These are phyloP conservation scores for Emydura subglobosa DNA, from an alignment of 2,113 vertebrate species.

Conservation along the genomic window DNA sequence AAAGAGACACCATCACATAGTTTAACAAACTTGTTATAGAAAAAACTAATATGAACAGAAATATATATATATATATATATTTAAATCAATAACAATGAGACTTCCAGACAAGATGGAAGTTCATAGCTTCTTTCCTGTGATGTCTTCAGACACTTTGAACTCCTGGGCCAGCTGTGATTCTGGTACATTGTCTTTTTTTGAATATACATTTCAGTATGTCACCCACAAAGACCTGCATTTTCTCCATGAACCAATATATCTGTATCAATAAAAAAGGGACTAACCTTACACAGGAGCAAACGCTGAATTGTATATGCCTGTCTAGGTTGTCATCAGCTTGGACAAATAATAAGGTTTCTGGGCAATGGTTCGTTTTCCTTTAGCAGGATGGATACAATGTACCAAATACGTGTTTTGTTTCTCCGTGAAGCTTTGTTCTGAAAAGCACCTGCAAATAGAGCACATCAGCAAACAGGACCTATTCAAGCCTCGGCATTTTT, in stretches of 20 bases:
- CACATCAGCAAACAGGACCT: neutral
- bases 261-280: neutral
- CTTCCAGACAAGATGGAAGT: too few relatives aligned
- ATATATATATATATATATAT: neutral
- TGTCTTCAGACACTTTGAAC: neutral
- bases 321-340: neutral
- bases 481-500: constrained; percentile 32
- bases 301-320: neutral
- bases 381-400: neutral
- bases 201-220: neutral
- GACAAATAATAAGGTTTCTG: neutral
- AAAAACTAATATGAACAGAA: neutral
- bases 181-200: neutral
- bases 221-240: neutral
- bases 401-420: neutral
- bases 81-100: neutral
- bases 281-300: neutral
- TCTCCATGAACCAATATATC: neutral
- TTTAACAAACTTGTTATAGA: neutral
- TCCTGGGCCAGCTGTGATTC: neutral
- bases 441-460: neutral
- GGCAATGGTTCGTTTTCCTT: neutral
- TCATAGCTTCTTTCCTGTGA: neutral
- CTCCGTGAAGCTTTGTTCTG: neutral
- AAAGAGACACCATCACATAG: neutral